Conservation (phyloP, 2,797 vertebrate species). For the Sebastes glaucus region DNA sequence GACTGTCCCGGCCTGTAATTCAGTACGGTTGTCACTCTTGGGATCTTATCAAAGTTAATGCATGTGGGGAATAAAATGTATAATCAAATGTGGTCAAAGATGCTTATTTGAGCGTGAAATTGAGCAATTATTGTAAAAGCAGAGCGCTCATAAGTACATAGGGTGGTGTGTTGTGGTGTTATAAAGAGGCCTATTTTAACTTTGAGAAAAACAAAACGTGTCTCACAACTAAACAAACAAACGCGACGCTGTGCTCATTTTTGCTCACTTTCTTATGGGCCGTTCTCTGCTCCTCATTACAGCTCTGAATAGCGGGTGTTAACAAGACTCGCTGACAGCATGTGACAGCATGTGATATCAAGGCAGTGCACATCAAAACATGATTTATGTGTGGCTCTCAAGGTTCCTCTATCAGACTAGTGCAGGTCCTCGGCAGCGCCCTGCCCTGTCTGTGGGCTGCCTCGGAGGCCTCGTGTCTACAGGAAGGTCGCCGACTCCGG, state of each 20-base stretch:
- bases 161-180: constrained; percentile 24
- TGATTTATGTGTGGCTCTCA: constrained; percentile 79
- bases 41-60: constrained; percentile 69
- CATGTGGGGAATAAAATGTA: constrained; percentile 67
- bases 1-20: constrained; percentile 55
- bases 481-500: constrained; percentile 75
- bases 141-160: constrained; percentile 38
- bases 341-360: constrained; percentile 77
- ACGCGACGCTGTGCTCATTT: constrained; percentile 35
- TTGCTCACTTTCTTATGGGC: constrained; percentile 61
- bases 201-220: neutral
- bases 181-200: constrained; percentile 45
- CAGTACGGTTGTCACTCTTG: constrained; percentile 65
- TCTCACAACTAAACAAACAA: constrained; percentile 56
- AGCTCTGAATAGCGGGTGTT: constrained; percentile 73
- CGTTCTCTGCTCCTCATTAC: constrained; percentile 74
- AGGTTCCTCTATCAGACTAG: constrained; percentile 68
- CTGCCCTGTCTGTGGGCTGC: constrained; percentile 60
- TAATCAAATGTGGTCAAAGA: constrained; percentile 73
- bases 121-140: constrained; percentile 58
- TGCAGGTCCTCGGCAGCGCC: constrained; percentile 63
- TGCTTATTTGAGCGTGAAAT: constrained; percentile 71
- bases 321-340: constrained; percentile 77
- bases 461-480: constrained; percentile 67
- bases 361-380: constrained; percentile 77